Conservation (phyloP, 2,888 invertebrate genomes). For the Vanessa cardui region DNA sequence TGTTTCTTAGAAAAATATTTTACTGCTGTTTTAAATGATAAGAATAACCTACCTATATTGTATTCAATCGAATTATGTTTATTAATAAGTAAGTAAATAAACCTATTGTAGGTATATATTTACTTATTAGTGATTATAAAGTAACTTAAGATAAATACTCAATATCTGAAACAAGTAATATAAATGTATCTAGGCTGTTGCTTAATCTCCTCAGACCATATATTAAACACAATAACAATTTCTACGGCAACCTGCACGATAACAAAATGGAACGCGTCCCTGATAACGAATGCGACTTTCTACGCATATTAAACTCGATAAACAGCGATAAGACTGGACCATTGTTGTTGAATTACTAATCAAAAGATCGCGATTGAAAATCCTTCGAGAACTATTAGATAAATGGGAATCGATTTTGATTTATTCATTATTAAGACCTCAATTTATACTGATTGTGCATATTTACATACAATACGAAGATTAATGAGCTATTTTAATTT, state of each 20-base stretch:
- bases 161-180: neutral
- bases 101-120: too few species aligned
- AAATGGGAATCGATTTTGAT: constrained; percentile 32
- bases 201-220: constrained; percentile 67
- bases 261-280: constrained; percentile 72
- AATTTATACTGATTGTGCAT: neutral
- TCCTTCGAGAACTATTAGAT: constrained; percentile 48
- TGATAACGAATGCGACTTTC: constrained; percentile 73
- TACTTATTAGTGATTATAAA: too few species aligned
- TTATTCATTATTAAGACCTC: constrained; percentile 2
- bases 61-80: too few species aligned
- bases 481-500: too few species aligned
- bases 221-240: constrained; percentile 74
- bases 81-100: too few species aligned
- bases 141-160: too few species aligned
- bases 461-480: neutral
- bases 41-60: too few species aligned
- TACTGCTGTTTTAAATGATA: too few species aligned
- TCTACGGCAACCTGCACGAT: constrained; percentile 65
- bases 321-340: constrained; percentile 65
- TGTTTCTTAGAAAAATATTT: too few species aligned
- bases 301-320: constrained; percentile 80
- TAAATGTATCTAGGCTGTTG: constrained; percentile 5
- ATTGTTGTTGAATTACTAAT: constrained; percentile 75
- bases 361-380: constrained; percentile 77